Percentiles rank a stretch among this genome's conserved stretches.
These are phyloP conservation scores for Vireo griseus DNA, from an alignment of 2,797 vertebrate species.

Conservation along the genomic window DNA sequence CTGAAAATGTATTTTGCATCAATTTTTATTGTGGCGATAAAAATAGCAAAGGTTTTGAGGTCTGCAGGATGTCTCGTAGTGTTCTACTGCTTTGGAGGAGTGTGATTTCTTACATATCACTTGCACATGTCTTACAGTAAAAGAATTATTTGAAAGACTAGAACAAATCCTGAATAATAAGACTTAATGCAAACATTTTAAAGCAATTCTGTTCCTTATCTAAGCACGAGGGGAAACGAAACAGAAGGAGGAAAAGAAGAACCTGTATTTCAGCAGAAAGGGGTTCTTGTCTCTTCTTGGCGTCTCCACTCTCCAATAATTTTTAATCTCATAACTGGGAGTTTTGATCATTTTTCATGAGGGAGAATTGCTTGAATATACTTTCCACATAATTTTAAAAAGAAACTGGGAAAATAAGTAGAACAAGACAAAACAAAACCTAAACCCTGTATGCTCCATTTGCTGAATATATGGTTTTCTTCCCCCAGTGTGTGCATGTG, in stretches of 20 bases:
- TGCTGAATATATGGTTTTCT: slow-evolving; percentile 36
- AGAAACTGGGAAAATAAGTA: neutral
- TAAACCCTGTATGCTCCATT: slow-evolving; percentile 11
- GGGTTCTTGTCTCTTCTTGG: neutral
- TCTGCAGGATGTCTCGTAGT: neutral
- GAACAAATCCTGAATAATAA: neutral
- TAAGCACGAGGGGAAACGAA: neutral
- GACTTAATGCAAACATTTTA: neutral
- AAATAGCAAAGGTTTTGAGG: neutral
- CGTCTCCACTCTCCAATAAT: neutral
- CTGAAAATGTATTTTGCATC: neutral
- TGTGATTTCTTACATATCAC: neutral
- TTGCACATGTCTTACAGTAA: neutral
- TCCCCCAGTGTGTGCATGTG: neutral
- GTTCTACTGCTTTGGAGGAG: neutral
- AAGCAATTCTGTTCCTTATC: neutral
- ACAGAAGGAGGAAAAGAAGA: neutral
- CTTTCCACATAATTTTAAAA: neutral
- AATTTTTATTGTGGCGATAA: neutral
- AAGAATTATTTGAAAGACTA: neutral
- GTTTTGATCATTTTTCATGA: neutral
- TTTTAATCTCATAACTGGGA: neutral
- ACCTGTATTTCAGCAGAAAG: neutral
- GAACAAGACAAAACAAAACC: neutral
- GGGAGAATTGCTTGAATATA: neutral